phyloP scores from a whole-genome alignment of 2,797 vertebrate genomes.

The Lagothrix lagotricha region DNA sequence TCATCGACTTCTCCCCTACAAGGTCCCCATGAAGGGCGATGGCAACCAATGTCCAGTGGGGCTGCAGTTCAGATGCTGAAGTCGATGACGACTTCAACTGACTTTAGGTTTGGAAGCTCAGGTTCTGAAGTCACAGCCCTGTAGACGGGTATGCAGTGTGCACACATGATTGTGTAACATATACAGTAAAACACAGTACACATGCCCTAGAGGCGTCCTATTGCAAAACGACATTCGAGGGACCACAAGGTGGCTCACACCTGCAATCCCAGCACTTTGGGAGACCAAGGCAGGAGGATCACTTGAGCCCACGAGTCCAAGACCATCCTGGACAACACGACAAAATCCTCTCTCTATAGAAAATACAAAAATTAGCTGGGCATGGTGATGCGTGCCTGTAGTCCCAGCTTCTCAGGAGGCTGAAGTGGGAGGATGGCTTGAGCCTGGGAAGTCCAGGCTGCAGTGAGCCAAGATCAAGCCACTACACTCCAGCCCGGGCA shows the following conservation, averaged over 20 bases:
- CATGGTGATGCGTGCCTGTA: rapidly evolving
- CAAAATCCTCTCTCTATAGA: background rate
- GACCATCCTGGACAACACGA: background rate
- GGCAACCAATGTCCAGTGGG: background rate
- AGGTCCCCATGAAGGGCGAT: background rate
- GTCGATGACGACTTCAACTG: background rate
- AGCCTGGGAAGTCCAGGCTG: background rate
- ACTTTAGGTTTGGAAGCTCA: background rate
- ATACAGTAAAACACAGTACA: background rate
- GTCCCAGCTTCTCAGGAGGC: background rate
- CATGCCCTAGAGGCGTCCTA: background rate
- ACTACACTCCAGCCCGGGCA: background rate
- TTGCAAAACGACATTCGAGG: background rate
- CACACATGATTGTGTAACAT: rapidly evolving
- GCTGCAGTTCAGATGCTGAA: background rate
- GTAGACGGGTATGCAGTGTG: rapidly evolving
- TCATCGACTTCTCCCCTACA: background rate
- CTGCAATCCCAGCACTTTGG: background rate
- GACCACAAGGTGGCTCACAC: background rate
- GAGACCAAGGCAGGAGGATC: background rate
- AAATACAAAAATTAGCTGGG: background rate
- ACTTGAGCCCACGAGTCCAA: background rate
- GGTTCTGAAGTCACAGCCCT: background rate
- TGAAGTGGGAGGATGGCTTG: background rate
- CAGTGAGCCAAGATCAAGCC: background rate